Evolutionary conservation across 2,888 invertebrate genomes (phyloP).

Genomic region (Melolontha melolontha): DNA sequence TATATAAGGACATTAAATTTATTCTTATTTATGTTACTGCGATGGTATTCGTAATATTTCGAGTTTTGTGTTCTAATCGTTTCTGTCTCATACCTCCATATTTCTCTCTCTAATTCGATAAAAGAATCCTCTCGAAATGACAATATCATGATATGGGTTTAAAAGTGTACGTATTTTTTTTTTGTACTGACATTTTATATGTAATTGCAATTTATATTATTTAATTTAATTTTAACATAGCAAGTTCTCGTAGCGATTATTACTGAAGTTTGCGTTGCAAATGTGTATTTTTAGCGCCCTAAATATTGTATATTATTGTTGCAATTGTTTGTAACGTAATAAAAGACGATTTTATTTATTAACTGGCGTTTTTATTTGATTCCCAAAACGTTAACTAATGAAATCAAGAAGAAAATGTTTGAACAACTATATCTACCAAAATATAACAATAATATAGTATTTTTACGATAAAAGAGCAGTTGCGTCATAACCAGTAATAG

Average conservation of each 20-base stretch:
- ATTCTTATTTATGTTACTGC: neutral
- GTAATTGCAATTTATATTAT: conserved; percentile 5
- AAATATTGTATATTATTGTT: too few relatives aligned
- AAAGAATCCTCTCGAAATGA: neutral
- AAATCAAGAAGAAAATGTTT: too few relatives aligned
- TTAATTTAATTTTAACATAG: conserved; percentile 1
- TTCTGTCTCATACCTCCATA: too few relatives aligned
- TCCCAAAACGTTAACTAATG: too few relatives aligned
- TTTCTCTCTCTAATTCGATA: too few relatives aligned
- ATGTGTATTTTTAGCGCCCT: too few relatives aligned
- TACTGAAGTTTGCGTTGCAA: too few relatives aligned
- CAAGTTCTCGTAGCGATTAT: neutral
- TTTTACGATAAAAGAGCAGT: too few relatives aligned
- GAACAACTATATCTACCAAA: too few relatives aligned
- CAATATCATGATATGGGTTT: conserved; percentile 10
- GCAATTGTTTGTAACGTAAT: conserved; percentile 26
- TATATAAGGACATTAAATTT: neutral
- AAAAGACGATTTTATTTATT: conserved; percentile 33
- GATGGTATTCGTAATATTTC: conserved; percentile 17
- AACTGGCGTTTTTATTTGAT: neutral
- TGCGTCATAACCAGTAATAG: too few relatives aligned
- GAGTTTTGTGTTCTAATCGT: neutral
- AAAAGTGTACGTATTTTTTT: conserved; percentile 13
- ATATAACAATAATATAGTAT: neutral
- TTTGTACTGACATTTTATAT: conserved; percentile 30